These are phyloP conservation scores for Parascotia fuliginaria DNA, from an alignment of 2,888 invertebrate species.

Conservation along the genomic window DNA sequence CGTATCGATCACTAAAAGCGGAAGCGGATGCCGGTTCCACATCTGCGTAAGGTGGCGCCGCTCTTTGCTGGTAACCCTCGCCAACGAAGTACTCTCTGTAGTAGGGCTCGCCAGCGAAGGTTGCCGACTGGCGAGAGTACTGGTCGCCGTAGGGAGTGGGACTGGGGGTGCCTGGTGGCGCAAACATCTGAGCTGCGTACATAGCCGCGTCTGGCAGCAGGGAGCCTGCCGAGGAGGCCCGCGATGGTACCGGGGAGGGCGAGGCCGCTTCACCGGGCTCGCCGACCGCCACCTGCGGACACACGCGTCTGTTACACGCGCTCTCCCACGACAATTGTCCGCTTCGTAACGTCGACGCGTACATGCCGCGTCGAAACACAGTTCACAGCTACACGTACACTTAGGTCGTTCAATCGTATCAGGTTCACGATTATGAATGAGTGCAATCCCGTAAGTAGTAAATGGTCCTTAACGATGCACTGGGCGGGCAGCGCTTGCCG, in stretches of 20 bases:
- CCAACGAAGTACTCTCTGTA: constrained; percentile 92
- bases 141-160: constrained; percentile 87
- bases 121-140: constrained; percentile 82
- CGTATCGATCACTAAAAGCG: constrained; percentile 89
- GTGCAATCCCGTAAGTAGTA: constrained; percentile 55
- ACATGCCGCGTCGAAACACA: constrained; percentile 82
- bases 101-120: constrained; percentile 90
- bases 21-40: constrained; percentile 86
- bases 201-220: constrained; percentile 88
- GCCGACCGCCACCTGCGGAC: constrained; percentile 85
- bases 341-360: constrained; percentile 87
- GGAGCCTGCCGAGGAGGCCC: constrained; percentile 84
- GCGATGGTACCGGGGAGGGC: constrained; percentile 88
- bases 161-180: constrained; percentile 88
- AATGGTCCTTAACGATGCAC: constrained; percentile 74
- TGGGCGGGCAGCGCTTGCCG: constrained; percentile 86
- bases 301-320: constrained; percentile 88
- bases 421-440: constrained; percentile 69
- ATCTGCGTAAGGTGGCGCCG: constrained; percentile 84
- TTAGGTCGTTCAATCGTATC: constrained; percentile 64
- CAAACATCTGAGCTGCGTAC: constrained; percentile 90
- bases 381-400: constrained; percentile 83
- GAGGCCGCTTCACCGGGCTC: constrained; percentile 87
- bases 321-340: constrained; percentile 86
- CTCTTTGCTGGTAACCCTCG: constrained; percentile 87